Evolutionary conservation across 2,113 vertebrate species (phyloP), one percentile per base, ranked within the genome.

Genomic region (Scatophagus argus): DNA sequence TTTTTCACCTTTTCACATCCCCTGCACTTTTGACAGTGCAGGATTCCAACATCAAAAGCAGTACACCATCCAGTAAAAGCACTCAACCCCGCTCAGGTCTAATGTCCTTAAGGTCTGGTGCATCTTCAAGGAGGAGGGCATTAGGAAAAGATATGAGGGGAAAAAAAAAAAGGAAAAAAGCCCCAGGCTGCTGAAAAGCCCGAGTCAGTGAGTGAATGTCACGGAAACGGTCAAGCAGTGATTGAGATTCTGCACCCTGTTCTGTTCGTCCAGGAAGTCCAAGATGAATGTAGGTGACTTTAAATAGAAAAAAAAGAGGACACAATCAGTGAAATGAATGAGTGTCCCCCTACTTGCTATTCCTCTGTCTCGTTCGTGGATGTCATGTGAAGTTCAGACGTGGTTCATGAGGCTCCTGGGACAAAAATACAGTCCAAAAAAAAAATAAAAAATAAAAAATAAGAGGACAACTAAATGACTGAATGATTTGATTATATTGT

Each of bases 401-500:
- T 41, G 38, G 65, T 41, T 81, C 65, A 66, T 55, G 32, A 5
- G 13, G 32, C 17, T 44, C 10, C 43, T 1, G 61, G 71, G 59
- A 79, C 1, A 1, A 49, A 52, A 74, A 36, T 27, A 12, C 21
- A 60, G 52, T 75, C 17, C 43, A 17, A 14, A 38, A 52, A 59
- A 75, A 34, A 14, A 41, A 56, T 19, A 56, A 17, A 14, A 38
- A 52, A 59, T 72, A 34, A 14, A 41, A 56, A 19, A 56, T 12
- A 51, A 44, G 39, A 77, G 65, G 71, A 9, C 39, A 23, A 59
- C 8, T 51, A 66, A 87, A 87, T n/a, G 60, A 89, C 76, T n/a
- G n/a, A n/a, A 75, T 88, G 44, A 90, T 89, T 79, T 85, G 43
- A 90, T 91, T 86, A 90, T 62, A 51, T 64, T 59, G 73, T 71